Conservation (phyloP, 2,113 vertebrate genomes). For the Nymphicus hollandicus region DNA sequence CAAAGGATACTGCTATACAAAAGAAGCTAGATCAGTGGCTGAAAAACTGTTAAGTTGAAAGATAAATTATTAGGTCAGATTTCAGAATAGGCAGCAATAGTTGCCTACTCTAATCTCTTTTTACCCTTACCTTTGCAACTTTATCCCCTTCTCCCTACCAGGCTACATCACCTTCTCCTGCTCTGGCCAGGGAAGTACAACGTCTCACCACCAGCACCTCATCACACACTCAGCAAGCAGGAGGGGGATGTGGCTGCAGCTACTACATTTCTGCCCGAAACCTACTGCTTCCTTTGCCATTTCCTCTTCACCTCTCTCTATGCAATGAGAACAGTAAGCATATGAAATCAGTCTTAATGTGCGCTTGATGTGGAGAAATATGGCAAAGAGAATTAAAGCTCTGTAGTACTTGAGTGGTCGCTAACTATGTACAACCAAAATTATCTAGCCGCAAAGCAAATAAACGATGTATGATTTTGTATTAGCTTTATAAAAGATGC, state of each 20-base stretch:
- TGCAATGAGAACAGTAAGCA: neutral
- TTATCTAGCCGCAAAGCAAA: neutral
- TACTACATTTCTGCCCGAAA: neutral
- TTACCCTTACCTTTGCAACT: neutral
- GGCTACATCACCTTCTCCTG: neutral
- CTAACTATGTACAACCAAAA: neutral
- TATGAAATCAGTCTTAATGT: neutral
- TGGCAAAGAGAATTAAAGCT: neutral
- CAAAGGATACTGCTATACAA: conserved; percentile 81
- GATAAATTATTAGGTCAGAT: neutral
- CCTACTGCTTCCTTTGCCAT: neutral
- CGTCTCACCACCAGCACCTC: neutral
- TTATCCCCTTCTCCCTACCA: neutral
- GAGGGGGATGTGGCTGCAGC: neutral
- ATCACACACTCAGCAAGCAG: neutral
- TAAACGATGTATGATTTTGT: neutral
- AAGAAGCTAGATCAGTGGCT: neutral
- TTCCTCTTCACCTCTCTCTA: neutral
- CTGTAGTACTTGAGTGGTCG: neutral
- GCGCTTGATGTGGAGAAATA: neutral
- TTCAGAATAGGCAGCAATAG: neutral
- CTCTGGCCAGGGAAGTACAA: neutral
- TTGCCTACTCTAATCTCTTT: neutral
- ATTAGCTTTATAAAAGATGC: neutral
- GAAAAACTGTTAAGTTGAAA: neutral